Evolutionary conservation across 1,140 invertebrate species (phyloP).

Genomic region (Lutraria rhynchaena): DNA sequence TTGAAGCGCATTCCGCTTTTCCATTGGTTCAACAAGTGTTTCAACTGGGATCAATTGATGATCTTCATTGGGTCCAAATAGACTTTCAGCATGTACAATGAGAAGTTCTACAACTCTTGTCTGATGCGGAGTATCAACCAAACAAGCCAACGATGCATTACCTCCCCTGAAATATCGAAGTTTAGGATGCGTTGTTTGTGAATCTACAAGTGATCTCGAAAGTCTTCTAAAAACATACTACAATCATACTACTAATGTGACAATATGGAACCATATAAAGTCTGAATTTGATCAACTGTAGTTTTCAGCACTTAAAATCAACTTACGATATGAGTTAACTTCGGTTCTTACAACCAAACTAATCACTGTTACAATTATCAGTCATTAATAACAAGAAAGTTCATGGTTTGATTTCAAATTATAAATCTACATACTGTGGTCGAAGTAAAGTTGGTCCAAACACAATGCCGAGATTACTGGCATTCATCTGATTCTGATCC

Average conservation of each 20-base stretch:
- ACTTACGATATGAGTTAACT: no score
- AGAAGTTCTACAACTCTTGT: slow-evolving; percentile 84
- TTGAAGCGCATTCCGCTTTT: slow-evolving; percentile 6
- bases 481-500: slow-evolving; percentile 85
- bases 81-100: slow-evolving; percentile 81
- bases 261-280: no score
- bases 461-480: slow-evolving; percentile 86
- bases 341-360: no score
- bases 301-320: no score
- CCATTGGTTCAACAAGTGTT: slow-evolving; percentile 70
- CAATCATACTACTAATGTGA: no score
- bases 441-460: slow-evolving; percentile 86
- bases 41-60: slow-evolving; percentile 71
- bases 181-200: no score
- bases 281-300: no score
- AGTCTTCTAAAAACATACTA: no score
- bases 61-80: slow-evolving; percentile 76
- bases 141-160: slow-evolving; percentile 83
- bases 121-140: slow-evolving; percentile 85
- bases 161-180: slow-evolving; percentile 81
- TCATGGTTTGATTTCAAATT: neutral
- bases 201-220: no score
- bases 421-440: slow-evolving; percentile 79
- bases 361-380: no score
- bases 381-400: no score